These are phyloP conservation scores for Dissostichus mawsoni DNA, from an alignment of 2,113 vertebrate species.

Conservation along the genomic window DNA sequence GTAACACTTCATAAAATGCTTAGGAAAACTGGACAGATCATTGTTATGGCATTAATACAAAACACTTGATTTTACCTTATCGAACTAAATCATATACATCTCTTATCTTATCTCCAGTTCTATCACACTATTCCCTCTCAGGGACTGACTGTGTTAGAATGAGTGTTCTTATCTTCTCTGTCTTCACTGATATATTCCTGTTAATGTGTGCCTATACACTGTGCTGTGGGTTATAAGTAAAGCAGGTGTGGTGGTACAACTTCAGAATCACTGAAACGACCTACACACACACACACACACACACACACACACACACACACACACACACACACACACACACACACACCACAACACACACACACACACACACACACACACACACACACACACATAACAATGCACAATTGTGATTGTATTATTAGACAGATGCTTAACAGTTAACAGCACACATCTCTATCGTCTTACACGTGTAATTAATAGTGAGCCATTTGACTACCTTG, in stretches of 20 bases:
- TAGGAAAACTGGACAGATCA: neutral
- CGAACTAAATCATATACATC: too few species aligned
- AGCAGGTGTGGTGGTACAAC: conserved; percentile 31
- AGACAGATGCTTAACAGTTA: neutral
- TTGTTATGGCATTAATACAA: too few species aligned
- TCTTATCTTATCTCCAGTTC: neutral
- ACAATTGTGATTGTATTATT: neutral
- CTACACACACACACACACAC: neutral
- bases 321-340: too few species aligned
- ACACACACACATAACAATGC: neutral
- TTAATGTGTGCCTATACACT: conserved; percentile 6
- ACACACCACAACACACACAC: neutral
- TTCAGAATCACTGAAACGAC: conserved; percentile 10
- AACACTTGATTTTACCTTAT: too few species aligned
- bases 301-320: neutral
- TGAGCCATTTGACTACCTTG: neutral
- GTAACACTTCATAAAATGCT: conserved; percentile 22
- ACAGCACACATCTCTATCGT: neutral
- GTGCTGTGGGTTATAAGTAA: neutral
- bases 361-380: neutral
- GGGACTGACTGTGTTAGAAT: neutral
- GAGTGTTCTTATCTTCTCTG: neutral
- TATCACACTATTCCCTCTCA: neutral
- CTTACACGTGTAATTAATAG: neutral
- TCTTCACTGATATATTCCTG: neutral